phyloP scores from a whole-genome alignment of 2,888 invertebrate species.

The Chymomyza fuscimana region DNA sequence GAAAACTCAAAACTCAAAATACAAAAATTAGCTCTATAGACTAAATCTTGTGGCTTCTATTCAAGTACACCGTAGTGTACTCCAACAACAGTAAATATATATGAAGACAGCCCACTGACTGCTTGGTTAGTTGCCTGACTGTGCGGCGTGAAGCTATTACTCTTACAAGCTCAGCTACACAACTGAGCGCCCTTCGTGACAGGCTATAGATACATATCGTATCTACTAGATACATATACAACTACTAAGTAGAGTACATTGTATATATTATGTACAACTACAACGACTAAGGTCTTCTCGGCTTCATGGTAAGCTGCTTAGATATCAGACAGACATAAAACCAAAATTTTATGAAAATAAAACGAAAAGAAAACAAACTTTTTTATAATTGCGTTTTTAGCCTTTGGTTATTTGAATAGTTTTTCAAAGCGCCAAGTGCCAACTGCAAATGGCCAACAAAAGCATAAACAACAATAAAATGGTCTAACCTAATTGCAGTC shows the following conservation, averaged over 20 bases:
- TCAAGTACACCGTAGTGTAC: neutral
- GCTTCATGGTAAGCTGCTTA: constrained; percentile 66
- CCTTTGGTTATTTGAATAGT: neutral
- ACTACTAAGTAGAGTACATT: neutral
- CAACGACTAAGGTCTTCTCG: constrained; percentile 49
- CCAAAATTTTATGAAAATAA: neutral
- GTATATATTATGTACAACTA: neutral
- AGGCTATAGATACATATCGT: neutral
- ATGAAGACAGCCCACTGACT: neutral
- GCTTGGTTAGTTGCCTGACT: neutral
- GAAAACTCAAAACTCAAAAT: neutral
- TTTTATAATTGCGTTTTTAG: neutral
- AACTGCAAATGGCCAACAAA: neutral
- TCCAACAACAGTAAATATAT: neutral
- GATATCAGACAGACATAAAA: constrained; percentile 28
- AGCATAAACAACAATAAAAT: neutral
- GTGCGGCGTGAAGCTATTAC: neutral
- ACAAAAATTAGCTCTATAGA: neutral
- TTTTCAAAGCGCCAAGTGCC: neutral
- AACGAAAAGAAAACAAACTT: neutral
- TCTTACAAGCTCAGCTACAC: neutral
- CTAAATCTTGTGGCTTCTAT: neutral
- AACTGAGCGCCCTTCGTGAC: neutral
- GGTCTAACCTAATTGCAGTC: constrained; percentile 4
- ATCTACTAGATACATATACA: neutral